Percentiles rank a stretch among this genome's conserved stretches.
Evolutionary conservation across 2,888 invertebrate species (phyloP).

Genomic region (Hipparchia sbordonii): DNA sequence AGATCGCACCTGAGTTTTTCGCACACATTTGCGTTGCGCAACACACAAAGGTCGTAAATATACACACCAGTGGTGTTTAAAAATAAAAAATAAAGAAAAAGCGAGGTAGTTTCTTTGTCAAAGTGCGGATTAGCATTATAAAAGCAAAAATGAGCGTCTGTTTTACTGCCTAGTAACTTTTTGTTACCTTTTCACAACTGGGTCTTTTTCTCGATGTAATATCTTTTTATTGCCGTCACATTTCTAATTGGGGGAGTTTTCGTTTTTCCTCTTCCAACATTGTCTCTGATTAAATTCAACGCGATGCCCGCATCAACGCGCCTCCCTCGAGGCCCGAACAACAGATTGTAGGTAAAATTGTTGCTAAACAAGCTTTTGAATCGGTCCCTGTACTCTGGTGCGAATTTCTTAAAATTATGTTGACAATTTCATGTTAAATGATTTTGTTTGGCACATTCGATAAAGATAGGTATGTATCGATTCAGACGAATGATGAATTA

Average conservation of each 20-base stretch:
- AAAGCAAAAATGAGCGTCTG: not conserved
- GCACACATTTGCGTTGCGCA: no score
- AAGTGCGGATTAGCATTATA: not conserved
- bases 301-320: constrained; percentile 12
- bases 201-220: not conserved
- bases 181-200: not conserved
- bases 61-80: no score
- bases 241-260: constrained; percentile 13
- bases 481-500: no score
- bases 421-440: constrained; percentile 12
- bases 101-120: no score
- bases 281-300: constrained; percentile 30
- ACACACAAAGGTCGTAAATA: no score
- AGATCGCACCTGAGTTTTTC: no score
- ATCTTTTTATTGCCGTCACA: constrained; percentile 18
- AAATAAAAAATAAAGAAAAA: no score
- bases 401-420: constrained; percentile 13
- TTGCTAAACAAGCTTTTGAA: constrained; percentile 25
- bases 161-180: no score
- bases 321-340: constrained; percentile 15
- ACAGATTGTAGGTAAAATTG: constrained; percentile 28
- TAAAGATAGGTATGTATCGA: not conserved
- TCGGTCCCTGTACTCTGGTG: constrained; percentile 14
- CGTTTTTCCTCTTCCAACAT: constrained; percentile 17
- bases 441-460: not conserved